These are phyloP conservation scores for Eurystomus glaucurus DNA, from an alignment of 2,797 vertebrate species.

Conservation along the genomic window DNA sequence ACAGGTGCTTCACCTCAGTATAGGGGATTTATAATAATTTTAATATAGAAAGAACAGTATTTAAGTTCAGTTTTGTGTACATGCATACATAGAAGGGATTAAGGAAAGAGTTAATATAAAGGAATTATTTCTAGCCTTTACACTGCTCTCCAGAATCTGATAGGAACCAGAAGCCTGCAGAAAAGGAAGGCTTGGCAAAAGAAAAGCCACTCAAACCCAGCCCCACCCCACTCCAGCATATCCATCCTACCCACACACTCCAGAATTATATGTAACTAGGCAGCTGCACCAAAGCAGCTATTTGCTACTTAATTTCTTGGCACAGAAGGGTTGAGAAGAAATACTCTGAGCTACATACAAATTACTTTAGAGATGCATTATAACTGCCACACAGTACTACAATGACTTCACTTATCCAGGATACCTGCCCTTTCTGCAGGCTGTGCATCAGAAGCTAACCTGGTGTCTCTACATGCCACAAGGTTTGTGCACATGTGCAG, in stretches of 20 bases:
- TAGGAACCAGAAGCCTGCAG: not conserved
- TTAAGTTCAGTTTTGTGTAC: not conserved
- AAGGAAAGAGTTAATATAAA: not conserved
- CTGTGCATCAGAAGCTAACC: not conserved
- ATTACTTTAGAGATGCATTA: not conserved
- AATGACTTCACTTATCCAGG: not conserved
- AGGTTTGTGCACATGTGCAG: not conserved
- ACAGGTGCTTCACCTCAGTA: not conserved
- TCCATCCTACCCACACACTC: not conserved
- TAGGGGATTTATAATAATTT: not conserved
- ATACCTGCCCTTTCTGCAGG: not conserved
- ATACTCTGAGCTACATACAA: not conserved
- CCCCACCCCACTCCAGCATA: not conserved
- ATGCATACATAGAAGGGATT: not conserved
- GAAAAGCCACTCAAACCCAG: not conserved
- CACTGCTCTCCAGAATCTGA: not conserved
- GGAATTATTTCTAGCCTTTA: not conserved
- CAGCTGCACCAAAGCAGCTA: not conserved
- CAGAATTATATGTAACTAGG: accelerated
- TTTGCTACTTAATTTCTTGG: not conserved
- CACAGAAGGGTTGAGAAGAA: not conserved
- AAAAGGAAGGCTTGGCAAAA: not conserved
- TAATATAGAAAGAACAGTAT: not conserved
- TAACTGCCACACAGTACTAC: not conserved
- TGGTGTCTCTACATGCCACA: not conserved